Evolutionary conservation across 2,113 vertebrate genomes (phyloP), one percentile per base, ranked within the genome.

Genomic region (Colistium nudipinnis): DNA sequence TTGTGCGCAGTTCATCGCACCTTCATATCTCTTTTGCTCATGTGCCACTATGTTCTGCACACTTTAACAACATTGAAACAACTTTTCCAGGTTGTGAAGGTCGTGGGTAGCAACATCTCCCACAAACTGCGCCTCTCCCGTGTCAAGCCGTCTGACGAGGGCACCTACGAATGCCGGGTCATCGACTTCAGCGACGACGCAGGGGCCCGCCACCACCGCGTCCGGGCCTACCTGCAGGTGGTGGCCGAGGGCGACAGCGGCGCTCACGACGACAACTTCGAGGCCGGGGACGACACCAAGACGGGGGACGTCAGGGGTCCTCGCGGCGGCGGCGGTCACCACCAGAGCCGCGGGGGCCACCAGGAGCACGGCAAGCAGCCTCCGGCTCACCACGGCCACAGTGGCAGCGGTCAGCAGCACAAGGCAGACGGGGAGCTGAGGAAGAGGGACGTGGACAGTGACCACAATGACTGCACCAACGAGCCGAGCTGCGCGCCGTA

Each of bases 81-180:
- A 39, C 11, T 51, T 53, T 69, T 2, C 19, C 89, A 97, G 96
- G 96, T 97, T 66, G 96, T 98, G 84, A 97, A 97, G 74, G 96
- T 98, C 28, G 95, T 95, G 6, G 96, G 96, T 79, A 97, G 96
- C 91, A 97, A 98, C 94, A 97, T 99, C 91, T 99, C 97, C 39
- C 97, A 99, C 88, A 97, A 97, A 87, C 95, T 99, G 75, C 95
- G 97, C 61, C 94, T 99, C 78, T 98, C 97, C 41, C 91, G 93
- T 44, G 93, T 98, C 83, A 98, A 97, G 85, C 90, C 92, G 2
- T 88, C 95, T 0, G 97, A 98, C 2, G 97, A 98, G 78, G 97
- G 97, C 28, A 97, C 94, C 1, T 98, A 98, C 4, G 96, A 98
- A 78, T 98, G 97, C 85, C 94, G 96, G 0, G 97, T 98, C 80